Conservation (phyloP, 2,888 invertebrate species). For the Ophonus ardosiacus region DNA sequence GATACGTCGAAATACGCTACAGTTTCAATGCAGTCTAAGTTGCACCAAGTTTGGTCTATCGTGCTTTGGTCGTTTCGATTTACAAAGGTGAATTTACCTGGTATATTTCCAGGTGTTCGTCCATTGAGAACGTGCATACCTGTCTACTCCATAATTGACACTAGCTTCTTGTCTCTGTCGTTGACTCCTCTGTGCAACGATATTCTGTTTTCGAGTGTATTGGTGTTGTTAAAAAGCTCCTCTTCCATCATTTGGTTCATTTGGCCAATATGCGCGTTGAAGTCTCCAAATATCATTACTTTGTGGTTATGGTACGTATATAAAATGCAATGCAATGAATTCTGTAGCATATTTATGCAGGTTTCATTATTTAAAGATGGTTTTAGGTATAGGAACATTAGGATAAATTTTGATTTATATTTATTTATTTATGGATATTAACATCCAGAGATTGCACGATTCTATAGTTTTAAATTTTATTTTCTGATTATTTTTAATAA, state of each 20-base stretch:
- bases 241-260: background rate
- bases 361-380: background rate
- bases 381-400: background rate
- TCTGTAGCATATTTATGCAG: background rate
- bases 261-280: slow-evolving; percentile 9
- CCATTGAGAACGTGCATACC: background rate
- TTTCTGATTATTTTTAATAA: background rate
- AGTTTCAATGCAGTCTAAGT: background rate
- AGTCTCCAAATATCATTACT: background rate
- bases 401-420: background rate
- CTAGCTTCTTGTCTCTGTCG: background rate
- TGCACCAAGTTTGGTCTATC: background rate
- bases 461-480: background rate
- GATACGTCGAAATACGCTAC: background rate
- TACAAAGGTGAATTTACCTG: background rate
- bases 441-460: background rate
- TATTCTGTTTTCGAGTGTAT: background rate
- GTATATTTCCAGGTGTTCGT: background rate
- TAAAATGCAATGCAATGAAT: background rate
- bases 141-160: background rate
- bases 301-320: background rate
- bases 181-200: background rate
- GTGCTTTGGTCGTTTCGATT: background rate
- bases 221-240: background rate
- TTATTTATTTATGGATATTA: background rate